phyloP scores from a whole-genome alignment of 2,888 invertebrate species.

The Ectemnius cavifrons region DNA sequence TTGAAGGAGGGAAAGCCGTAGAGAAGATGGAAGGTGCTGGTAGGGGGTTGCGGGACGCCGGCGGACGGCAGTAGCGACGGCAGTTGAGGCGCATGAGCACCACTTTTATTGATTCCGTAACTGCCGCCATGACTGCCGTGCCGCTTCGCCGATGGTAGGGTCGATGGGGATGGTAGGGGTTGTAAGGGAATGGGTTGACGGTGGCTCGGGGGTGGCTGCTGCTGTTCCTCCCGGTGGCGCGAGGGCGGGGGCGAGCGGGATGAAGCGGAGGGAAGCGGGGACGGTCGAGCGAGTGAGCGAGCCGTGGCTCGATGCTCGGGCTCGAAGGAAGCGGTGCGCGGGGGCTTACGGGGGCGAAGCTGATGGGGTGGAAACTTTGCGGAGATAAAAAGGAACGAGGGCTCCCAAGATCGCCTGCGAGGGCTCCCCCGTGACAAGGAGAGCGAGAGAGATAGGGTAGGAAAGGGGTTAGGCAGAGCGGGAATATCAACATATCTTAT shows the following conservation, averaged over 20 bases:
- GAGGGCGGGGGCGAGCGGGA: slow-evolving; percentile 44
- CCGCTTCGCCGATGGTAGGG: slow-evolving; percentile 51
- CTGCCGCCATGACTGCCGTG: slow-evolving; percentile 78
- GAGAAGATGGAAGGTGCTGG: slow-evolving; percentile 35
- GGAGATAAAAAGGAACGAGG: slow-evolving; percentile 78
- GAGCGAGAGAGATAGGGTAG: slow-evolving; percentile 8
- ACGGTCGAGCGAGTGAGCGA: neutral
- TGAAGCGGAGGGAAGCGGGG: slow-evolving; percentile 30
- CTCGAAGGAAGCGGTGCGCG: slow-evolving; percentile 50
- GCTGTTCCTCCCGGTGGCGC: slow-evolving; percentile 41
- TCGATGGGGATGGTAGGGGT: slow-evolving; percentile 56
- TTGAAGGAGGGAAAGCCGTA: slow-evolving; percentile 6
- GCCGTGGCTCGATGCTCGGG: slow-evolving; percentile 1
- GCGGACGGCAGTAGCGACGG: slow-evolving; percentile 72
- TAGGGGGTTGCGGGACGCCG: slow-evolving; percentile 46
- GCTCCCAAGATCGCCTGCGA: slow-evolving; percentile 62
- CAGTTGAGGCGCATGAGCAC: slow-evolving; percentile 78
- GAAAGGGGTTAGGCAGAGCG: slow-evolving; percentile 62
- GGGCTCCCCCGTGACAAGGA: slow-evolving; percentile 47
- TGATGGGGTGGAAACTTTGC: slow-evolving; percentile 79
- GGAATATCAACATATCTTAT: slow-evolving; percentile 76
- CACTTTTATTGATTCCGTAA: slow-evolving; percentile 79
- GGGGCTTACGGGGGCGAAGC: slow-evolving; percentile 70
- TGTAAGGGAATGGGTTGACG: slow-evolving; percentile 55
- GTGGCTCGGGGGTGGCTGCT: slow-evolving; percentile 53